Percentiles rank a stretch among this genome's conserved stretches.
These are phyloP conservation scores for Charanyca ferruginea DNA, from an alignment of 2,888 invertebrate species.

Conservation along the genomic window DNA sequence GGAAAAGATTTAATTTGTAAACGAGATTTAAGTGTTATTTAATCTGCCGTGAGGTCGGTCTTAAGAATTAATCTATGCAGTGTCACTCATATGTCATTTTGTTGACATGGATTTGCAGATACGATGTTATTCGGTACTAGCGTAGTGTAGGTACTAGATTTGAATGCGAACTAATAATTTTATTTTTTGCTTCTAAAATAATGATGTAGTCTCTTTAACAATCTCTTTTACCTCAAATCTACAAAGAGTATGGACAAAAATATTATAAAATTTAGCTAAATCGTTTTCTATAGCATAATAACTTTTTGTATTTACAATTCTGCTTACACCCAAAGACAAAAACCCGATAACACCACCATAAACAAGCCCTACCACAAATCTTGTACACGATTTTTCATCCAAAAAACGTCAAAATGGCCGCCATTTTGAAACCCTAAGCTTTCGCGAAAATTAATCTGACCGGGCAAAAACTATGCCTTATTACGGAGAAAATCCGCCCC, in stretches of 20 bases:
- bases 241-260: not conserved
- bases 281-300: not conserved
- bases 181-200: not conserved
- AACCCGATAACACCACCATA: conserved; percentile 22
- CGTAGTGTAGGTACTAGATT: conserved; percentile 19
- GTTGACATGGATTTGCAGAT: conserved; percentile 61
- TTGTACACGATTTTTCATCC: conserved; percentile 57
- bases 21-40: conserved; percentile 32
- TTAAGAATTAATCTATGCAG: conserved; percentile 60
- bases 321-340: conserved; percentile 25
- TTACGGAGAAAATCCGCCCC: conserved; percentile 80
- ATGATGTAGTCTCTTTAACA: too few relatives aligned
- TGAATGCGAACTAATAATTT: not conserved
- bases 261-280: too few relatives aligned
- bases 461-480: conserved; percentile 86
- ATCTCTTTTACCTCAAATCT: too few relatives aligned
- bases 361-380: conserved; percentile 55
- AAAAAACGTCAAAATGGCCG: conserved; percentile 68
- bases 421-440: conserved; percentile 71
- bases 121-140: conserved; percentile 33
- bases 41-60: conserved; percentile 60
- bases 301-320: conserved; percentile 30
- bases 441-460: conserved; percentile 78
- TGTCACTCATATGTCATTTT: conserved; percentile 65
- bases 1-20: conserved; percentile 57